Evolutionary conservation across 2,797 vertebrate species (phyloP), one percentile per base, ranked within the genome.

Genomic region (Paratrypauchen microcephalus): DNA sequence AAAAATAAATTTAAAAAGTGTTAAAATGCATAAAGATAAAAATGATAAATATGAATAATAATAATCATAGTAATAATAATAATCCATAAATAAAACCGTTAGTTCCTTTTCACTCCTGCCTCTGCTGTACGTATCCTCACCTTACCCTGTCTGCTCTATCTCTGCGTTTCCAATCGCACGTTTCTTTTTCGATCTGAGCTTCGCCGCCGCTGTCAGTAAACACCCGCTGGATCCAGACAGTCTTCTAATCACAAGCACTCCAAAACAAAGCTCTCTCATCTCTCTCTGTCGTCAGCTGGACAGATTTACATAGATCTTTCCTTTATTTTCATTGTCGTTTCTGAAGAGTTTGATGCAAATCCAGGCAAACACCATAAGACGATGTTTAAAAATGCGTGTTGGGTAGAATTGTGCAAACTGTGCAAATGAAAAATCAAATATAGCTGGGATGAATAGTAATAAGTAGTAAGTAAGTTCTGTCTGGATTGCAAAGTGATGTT

Each of bases 201-300:
- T 26, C 13, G 24, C 6, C 15, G 23, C 23, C 16, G 41, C 41
- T 64, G 62, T 48, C 62, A 64, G 62, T 48, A 63, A 64, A 48
- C 41, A 64, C 41, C 23, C 41, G 28, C 26, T 48, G 41, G 28
- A 47, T 64, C 47, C 23, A 3, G 62, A 64, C 62, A 64, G 41
- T 41, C 23, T 64, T 64, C 26, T 64, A 64, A 64, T 64, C 62
- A 26, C 23, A 48, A 6, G 23, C 41, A 11, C 16, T 48, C 41
- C 41, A 18, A 64, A 64, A 64, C 62, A 64, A 48, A 64, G 41
- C 62, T 28, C 2, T 13, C 1, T 1, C 15, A 26, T 28, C 41
- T 9, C 62, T 47, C 8, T 47, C 15, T 47, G 36, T 18, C 2
- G 28, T 62, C 61, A 63, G 61, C 39, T 63, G 61, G 61, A 6